Evolutionary conservation across 2,113 vertebrate genomes (phyloP), one percentile per base, ranked within the genome.

Genomic region (Rousettus leschenaultii): DNA sequence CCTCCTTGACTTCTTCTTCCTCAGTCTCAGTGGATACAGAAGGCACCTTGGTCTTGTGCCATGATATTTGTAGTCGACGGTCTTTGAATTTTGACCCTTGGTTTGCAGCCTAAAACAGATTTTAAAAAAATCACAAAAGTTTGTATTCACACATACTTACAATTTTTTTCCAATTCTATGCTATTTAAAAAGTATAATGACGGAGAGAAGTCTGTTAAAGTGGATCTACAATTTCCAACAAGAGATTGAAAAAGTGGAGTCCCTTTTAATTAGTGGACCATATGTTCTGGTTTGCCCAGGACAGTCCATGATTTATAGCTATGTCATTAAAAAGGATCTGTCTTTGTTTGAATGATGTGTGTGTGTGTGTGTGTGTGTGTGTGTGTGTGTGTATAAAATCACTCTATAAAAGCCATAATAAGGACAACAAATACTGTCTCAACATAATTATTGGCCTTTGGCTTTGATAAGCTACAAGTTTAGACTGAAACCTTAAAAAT

Each of bases 31-130:
- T 98, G 80, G 99, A 98, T 93, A 99, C 98, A 51, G 99, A 99
- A 2, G 99, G 99, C 68, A 98, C 99, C 98, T 99, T 99, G 53
- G 99, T 99, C 97, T 99, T 99, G 98, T 99, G 99, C 99, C 99
- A 99, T 0, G 99, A 99, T 96, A 99, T 99, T 97, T 99, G 99
- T 75, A 99, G 98, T 97, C 99, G 98, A 35, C 99, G 99, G 96
- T 99, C 99, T 99, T 99, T 99, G 98, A 99, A 99, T 93, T 99
- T 99, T 66, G 99, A 99, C 63, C 99, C 99, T 98, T 99, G 99
- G 98, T 99, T 99, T 98, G 99, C 99, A 98, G 99, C 99, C 99
- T 99, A 89, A 13, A 98, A 93, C 5, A 65, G 28, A 89, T 80
- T 96, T 96, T 73, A 95, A 45, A 95, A 96, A 30, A 96, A 91